Evolutionary conservation across 2,113 vertebrate species (phyloP).

Genomic region (Chrysochloris asiatica): DNA sequence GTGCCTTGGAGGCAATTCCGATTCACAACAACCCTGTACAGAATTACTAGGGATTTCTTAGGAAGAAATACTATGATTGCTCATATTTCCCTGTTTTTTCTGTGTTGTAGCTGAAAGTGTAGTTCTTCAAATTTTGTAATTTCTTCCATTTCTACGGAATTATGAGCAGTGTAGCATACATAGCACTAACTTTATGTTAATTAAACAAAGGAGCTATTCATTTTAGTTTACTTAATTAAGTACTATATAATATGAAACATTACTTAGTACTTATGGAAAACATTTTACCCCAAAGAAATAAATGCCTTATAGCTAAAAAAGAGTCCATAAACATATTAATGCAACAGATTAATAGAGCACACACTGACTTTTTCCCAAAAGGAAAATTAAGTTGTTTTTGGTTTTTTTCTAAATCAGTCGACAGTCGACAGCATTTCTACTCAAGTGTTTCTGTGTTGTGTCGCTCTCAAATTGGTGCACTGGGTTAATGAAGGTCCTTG

Average conservation of each 20-base stretch:
- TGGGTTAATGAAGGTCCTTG: conserved; percentile 51
- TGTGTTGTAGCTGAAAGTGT: conserved; percentile 9
- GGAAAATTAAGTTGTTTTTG: not conserved
- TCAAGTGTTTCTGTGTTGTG: not conserved
- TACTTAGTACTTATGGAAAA: conserved; percentile 24
- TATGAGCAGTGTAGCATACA: not conserved
- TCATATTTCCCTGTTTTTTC: not conserved
- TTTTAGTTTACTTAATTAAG: conserved; percentile 35
- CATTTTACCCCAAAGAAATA: conserved; percentile 30
- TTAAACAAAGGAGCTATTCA: conserved; percentile 21
- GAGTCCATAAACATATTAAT: not conserved
- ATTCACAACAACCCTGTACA: no score
- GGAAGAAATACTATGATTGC: conserved; percentile 2
- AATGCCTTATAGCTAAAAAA: conserved; percentile 40
- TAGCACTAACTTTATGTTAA: not conserved
- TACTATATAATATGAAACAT: not conserved
- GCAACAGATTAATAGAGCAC: not conserved
- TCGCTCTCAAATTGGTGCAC: conserved; percentile 27
- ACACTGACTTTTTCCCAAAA: conserved; percentile 2
- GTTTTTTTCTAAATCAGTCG: not conserved
- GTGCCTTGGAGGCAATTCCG: no score
- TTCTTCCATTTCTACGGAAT: conserved; percentile 18
- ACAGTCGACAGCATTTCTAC: conserved; percentile 5
- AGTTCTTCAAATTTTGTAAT: conserved; percentile 26
- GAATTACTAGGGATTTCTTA: not conserved